Base-by-base conservation (phyloP, 2,113 vertebrate genomes). In the Brachypodius melanocephalos region DNA sequence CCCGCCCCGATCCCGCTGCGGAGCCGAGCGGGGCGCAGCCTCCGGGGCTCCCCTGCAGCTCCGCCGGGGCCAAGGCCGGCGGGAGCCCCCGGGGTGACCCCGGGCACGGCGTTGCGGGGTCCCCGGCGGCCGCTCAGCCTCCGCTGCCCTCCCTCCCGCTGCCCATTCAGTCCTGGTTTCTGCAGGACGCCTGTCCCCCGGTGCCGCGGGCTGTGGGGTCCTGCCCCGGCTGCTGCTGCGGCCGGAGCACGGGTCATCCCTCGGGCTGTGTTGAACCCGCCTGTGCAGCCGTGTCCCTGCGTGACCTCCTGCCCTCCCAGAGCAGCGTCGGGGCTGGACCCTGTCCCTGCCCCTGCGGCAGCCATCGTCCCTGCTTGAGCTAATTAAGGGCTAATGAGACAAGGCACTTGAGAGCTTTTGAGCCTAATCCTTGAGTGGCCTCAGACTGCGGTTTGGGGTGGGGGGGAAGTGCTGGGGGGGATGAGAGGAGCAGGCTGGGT, bases 371-470 rank as follows among this genome's bases (percentile, higher is more conserved):
- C 83, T 80, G 85, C 71, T 49, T 89, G 54, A 94, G 85, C 88
- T 93, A 93, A 93, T 96, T 95, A 96, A 80, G 85, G 85, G 69
- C 91, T 96, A 87, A 96, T 58, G 83, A 95, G 80, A 63, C 45
- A n/a, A 91, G 71, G 74, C 69, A 81, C 69, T 84, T 78, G 80
- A 88, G 80, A 83, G 89, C 48, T 94, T 95, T 91, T 46, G 92
- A 85, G 62, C 78, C 69, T 91, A 89, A 96, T 92, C 75, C 85
- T 83, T 73, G 38, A 62, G 77, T 58, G 69, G 80, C 65, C 61
- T 91, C 68, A 34, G 74, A 5, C 54, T 38, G 78, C 0, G 4
- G 67, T 84, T 76, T 7, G 17, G 49, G 31, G 61, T 21, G 65
- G 17, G 59, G 42, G 72, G 26, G 63, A 45, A 49, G 48, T 17